phyloP scores from a whole-genome alignment of 2,888 invertebrate genomes.

The Scelioninae gen. 2 region DNA sequence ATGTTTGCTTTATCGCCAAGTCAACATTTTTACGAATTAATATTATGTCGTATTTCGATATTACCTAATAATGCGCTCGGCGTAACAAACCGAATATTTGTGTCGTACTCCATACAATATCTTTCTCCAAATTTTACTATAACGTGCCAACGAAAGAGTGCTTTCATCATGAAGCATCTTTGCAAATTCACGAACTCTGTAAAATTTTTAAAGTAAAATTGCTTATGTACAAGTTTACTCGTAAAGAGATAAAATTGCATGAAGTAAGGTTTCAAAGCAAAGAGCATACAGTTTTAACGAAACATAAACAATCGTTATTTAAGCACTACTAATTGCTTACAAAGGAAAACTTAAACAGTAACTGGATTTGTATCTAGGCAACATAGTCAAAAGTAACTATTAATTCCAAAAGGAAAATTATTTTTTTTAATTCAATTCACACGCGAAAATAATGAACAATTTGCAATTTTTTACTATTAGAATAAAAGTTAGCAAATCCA shows the following conservation, averaged over 20 bases:
- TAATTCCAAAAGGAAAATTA: constrained; percentile 5
- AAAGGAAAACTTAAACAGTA: constrained; percentile 24
- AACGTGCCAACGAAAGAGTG: background rate
- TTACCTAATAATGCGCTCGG: too few species aligned
- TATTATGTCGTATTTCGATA: too few species aligned
- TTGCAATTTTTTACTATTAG: too few species aligned
- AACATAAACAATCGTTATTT: constrained; percentile 26
- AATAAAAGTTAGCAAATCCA: too few species aligned
- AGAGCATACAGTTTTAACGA: constrained; percentile 12
- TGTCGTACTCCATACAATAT: too few species aligned
- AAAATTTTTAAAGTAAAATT: constrained; percentile 41
- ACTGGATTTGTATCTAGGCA: constrained; percentile 19
- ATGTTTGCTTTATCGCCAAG: too few species aligned
- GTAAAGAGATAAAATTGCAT: constrained; percentile 30
- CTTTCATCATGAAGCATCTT: constrained; percentile 10
- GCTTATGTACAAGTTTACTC: constrained; percentile 26
- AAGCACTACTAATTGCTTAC: constrained; percentile 16
- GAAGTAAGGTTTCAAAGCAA: constrained; percentile 16
- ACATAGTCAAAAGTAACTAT: constrained; percentile 6
- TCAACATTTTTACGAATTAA: too few species aligned
- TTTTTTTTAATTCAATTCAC: background rate
- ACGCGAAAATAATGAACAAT: too few species aligned
- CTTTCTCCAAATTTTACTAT: too few species aligned
- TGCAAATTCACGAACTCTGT: constrained; percentile 9
- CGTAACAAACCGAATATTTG: too few species aligned